These are phyloP conservation scores for Cynopterus brachyotis DNA, from an alignment of 2,113 vertebrate species.

Conservation along the genomic window DNA sequence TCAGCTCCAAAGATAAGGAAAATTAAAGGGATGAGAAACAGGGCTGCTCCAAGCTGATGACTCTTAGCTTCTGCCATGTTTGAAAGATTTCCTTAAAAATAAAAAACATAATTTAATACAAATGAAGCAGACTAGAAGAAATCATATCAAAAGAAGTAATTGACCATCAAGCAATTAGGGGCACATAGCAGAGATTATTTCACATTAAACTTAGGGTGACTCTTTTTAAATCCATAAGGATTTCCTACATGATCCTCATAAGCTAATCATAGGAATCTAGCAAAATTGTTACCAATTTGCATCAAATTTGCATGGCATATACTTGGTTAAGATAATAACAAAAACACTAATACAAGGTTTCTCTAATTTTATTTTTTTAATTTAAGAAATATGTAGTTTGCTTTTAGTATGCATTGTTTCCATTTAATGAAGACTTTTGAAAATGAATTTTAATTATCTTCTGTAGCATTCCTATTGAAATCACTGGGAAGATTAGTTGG, in stretches of 20 bases:
- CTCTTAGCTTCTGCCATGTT: constrained; percentile 84
- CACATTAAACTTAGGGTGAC: background rate
- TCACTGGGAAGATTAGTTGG: background rate
- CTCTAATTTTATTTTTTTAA: constrained; percentile 31
- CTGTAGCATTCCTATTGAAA: background rate
- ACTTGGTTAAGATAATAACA: background rate
- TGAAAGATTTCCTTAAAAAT: constrained; percentile 85
- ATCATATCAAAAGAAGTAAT: background rate
- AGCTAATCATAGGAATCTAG: background rate
- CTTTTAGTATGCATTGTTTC: background rate
- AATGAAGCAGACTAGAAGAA: constrained; percentile 24
- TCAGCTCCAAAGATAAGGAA: constrained; percentile 80
- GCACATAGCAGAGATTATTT: background rate
- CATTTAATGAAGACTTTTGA: constrained; percentile 33
- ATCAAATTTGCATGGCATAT: background rate
- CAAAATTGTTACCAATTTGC: background rate
- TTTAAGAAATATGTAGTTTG: background rate
- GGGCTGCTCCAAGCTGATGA: constrained; percentile 75
- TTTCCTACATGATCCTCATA: background rate
- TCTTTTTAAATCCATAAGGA: background rate
- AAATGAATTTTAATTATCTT: background rate
- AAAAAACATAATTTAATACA: constrained; percentile 81
- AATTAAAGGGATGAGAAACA: constrained; percentile 81
- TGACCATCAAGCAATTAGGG: background rate
- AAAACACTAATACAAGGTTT: background rate